Conservation (phyloP, 2,797 vertebrate species). For the Lutjanus argentimaculatus region DNA sequence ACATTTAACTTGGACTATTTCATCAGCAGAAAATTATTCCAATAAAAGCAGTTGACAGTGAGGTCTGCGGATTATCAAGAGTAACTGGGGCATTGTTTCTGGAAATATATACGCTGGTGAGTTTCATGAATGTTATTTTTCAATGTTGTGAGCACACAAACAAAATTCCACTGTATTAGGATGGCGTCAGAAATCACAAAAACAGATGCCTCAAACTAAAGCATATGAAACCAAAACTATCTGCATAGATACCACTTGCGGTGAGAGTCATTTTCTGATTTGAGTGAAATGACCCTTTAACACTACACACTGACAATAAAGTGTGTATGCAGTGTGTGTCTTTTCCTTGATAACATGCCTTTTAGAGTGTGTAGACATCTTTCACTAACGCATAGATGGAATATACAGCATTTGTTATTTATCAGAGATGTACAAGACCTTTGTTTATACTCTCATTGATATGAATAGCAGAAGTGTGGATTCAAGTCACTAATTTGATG, state of each 20-base stretch:
- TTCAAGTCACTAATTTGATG: no score
- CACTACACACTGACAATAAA: neutral
- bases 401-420: neutral
- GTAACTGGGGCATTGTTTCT: slow-evolving; percentile 33
- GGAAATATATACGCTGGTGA: neutral
- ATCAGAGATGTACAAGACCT: neutral
- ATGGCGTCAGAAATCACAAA: neutral
- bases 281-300: neutral
- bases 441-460: neutral
- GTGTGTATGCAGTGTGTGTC: neutral
- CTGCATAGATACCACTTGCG: neutral
- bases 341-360: neutral
- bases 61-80: slow-evolving; percentile 33
- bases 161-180: slow-evolving; percentile 10
- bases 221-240: slow-evolving; percentile 7
- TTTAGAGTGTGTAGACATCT: neutral
- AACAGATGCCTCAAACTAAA: slow-evolving; percentile 12
- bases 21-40: slow-evolving; percentile 18
- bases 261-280: neutral
- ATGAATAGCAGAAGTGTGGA: neutral
- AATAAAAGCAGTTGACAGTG: slow-evolving; percentile 22
- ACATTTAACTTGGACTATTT: slow-evolving; percentile 19
- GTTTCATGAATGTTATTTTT: slow-evolving; percentile 45
- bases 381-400: neutral
- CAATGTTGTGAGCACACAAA: slow-evolving; percentile 7